A percentile compares a stretch with the other conserved stretches of the same genome.
Evolutionary conservation across 1,140 invertebrate genomes (phyloP).

Genomic region (Hirudo medicinalis): DNA sequence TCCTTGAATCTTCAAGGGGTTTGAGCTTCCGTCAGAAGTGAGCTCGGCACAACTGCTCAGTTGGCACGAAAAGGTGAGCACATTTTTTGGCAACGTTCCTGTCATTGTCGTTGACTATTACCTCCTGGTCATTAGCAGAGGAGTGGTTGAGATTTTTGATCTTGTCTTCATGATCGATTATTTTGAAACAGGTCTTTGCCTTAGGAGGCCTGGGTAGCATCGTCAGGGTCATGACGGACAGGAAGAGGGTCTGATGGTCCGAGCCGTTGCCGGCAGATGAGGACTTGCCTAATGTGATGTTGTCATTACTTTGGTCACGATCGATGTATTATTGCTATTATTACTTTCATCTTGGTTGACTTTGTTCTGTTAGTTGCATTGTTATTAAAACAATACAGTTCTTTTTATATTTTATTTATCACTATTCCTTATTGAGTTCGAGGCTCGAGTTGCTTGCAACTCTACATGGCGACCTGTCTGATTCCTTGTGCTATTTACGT

Average conservation of each 20-base stretch:
- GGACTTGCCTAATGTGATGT: not conserved
- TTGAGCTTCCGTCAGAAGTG: not conserved
- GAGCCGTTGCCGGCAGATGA: not conserved
- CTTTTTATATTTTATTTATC: not conserved
- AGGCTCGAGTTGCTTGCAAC: not conserved
- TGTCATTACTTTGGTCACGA: not conserved
- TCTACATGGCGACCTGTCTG: not conserved
- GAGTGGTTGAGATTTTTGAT: too few relatives aligned
- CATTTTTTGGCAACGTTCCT: not conserved
- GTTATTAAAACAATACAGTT: not conserved
- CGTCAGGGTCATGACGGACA: not conserved
- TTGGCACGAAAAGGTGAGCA: not conserved
- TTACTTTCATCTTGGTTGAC: not conserved
- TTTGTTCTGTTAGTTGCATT: not conserved
- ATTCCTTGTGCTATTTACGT: too few relatives aligned
- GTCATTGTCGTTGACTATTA: too few relatives aligned
- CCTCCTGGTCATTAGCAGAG: too few relatives aligned
- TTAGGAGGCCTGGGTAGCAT: not conserved
- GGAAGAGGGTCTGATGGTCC: not conserved
- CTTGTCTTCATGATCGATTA: not conserved
- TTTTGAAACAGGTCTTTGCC: not conserved
- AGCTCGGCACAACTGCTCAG: conserved; percentile 2
- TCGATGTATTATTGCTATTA: not conserved
- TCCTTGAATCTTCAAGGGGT: not conserved
- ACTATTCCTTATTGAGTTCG: not conserved